These are phyloP conservation scores for Dioctria linearis DNA, from an alignment of 2,888 invertebrate species.

Conservation along the genomic window DNA sequence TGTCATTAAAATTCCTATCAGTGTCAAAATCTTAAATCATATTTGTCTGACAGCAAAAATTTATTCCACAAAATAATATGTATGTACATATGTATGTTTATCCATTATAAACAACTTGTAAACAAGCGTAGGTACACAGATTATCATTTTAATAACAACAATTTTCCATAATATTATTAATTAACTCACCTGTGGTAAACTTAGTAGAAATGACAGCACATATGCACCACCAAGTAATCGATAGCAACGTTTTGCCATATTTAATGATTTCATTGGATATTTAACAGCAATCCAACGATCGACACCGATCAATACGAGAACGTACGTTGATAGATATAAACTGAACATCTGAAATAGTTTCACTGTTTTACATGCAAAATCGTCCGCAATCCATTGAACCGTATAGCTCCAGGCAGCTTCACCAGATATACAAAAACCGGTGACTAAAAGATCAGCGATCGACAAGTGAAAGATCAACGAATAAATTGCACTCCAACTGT, in stretches of 20 bases:
- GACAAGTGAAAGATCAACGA: constrained; percentile 87
- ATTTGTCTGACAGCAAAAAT: no score
- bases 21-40: no score
- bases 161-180: no score
- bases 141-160: no score
- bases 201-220: constrained; percentile 81
- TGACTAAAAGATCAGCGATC: constrained; percentile 85
- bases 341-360: constrained; percentile 88
- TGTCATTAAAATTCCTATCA: no score
- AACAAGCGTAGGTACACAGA: no score
- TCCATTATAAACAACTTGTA: no score
- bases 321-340: constrained; percentile 86
- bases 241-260: constrained; percentile 79
- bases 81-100: no score
- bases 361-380: constrained; percentile 83
- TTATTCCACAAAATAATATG: no score
- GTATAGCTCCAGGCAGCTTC: constrained; percentile 87
- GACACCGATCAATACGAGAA: constrained; percentile 85
- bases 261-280: constrained; percentile 83
- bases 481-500: constrained; percentile 81
- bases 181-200: constrained; percentile 82
- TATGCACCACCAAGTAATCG: constrained; percentile 81
- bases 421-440: constrained; percentile 84
- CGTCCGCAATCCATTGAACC: constrained; percentile 86
- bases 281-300: constrained; percentile 87